Conservation (phyloP, 2,797 vertebrate species). For the Cuniculus paca region DNA sequence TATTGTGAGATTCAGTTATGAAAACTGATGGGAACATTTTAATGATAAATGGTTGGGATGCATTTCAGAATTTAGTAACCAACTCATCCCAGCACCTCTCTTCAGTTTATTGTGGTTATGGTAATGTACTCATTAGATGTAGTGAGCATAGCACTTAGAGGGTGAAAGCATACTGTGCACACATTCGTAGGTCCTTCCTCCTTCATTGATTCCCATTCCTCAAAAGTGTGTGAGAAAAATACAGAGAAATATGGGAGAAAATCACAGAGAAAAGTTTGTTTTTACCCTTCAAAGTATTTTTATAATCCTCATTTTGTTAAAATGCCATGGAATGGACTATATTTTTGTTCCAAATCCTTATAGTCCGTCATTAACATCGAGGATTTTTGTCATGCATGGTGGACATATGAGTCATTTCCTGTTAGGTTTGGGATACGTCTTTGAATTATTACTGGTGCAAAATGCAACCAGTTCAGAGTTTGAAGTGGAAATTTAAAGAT, state of each 20-base stretch:
- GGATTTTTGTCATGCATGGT: not conserved
- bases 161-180: not conserved
- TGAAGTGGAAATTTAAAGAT: not conserved
- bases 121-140: not conserved
- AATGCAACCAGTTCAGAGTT: not conserved
- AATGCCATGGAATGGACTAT: not conserved
- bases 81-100: not conserved
- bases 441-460: not conserved
- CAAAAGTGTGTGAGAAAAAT: not conserved
- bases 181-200: not conserved
- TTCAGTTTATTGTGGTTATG: not conserved
- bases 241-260: not conserved
- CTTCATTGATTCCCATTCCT: not conserved
- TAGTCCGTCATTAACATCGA: not conserved
- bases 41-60: not conserved
- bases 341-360: not conserved
- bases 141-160: not conserved
- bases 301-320: not conserved
- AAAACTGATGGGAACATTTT: not conserved
- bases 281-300: not conserved
- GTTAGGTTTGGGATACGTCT: not conserved
- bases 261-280: not conserved
- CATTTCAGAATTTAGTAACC: conserved; percentile 37
- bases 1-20: not conserved
- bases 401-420: not conserved